Evolutionary conservation across 2,888 invertebrate species (phyloP).

Genomic region (Drosophila nr. perissopoda): DNA sequence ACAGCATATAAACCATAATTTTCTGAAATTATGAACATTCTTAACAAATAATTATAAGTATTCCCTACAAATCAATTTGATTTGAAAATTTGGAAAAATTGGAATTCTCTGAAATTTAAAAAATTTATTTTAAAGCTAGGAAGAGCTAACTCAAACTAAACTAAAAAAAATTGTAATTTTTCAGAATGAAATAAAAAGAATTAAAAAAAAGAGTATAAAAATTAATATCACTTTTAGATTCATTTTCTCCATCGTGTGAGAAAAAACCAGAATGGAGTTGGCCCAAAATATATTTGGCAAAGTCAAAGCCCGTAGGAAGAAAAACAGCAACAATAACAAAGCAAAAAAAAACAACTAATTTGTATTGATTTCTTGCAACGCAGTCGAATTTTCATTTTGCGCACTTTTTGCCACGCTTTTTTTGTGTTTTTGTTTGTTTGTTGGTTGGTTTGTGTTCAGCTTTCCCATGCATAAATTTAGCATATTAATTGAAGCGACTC

Average conservation of each 20-base stretch:
- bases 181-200: not conserved
- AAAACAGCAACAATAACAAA: slow-evolving; percentile 14
- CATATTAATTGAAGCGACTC: slow-evolving; percentile 76
- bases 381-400: slow-evolving; percentile 36
- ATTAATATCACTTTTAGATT: not conserved
- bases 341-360: slow-evolving; percentile 53
- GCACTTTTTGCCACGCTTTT: slow-evolving; percentile 10
- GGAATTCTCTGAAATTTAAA: too few species aligned
- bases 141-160: too few species aligned
- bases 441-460: slow-evolving; percentile 68
- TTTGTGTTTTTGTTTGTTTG: slow-evolving; percentile 36
- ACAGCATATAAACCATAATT: not conserved
- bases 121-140: too few species aligned
- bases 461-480: slow-evolving; percentile 80
- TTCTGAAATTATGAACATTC: not conserved
- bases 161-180: not conserved
- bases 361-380: slow-evolving; percentile 68
- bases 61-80: not conserved
- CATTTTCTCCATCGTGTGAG: not conserved
- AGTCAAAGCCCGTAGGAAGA: not conserved
- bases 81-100: too few species aligned
- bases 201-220: not conserved
- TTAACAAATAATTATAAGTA: not conserved
- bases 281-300: not conserved
- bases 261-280: not conserved